Conservation (phyloP, 2,797 vertebrate species). For the Anguilla marmorata region DNA sequence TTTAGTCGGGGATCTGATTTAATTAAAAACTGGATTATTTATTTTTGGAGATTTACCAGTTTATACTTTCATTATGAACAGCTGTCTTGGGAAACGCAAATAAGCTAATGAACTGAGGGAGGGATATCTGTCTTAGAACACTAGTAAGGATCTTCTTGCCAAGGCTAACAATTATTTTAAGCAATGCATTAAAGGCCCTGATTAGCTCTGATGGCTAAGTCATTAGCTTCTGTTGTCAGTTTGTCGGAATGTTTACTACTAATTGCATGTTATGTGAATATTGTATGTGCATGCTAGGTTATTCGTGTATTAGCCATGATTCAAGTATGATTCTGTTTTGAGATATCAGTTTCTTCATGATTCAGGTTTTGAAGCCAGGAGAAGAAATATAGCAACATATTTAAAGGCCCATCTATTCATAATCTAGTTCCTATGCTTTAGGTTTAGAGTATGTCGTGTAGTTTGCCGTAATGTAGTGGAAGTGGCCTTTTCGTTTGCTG, state of each 20-base stretch:
- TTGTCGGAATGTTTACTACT: neutral
- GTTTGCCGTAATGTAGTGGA: neutral
- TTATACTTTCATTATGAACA: neutral
- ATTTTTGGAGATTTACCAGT: neutral
- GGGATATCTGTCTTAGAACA: no score
- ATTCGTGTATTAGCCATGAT: neutral
- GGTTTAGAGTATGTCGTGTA: neutral
- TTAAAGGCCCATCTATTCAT: neutral
- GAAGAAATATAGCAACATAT: no score
- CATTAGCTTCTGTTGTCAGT: no score
- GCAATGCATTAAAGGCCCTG: neutral
- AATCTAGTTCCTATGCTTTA: neutral
- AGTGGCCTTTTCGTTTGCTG: neutral
- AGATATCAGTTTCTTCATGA: neutral
- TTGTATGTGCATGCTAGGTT: neutral
- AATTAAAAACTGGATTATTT: neutral
- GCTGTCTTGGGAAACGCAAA: no score
- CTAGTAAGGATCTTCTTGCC: neutral
- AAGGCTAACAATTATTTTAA: neutral
- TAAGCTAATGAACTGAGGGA: no score
- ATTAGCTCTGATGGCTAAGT: no score
- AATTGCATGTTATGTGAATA: neutral
- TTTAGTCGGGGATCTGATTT: neutral
- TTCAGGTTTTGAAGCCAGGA: neutral
- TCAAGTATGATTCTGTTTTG: neutral